Evolutionary conservation across 2,888 invertebrate species (phyloP).

Genomic region (Cephus pulcher): DNA sequence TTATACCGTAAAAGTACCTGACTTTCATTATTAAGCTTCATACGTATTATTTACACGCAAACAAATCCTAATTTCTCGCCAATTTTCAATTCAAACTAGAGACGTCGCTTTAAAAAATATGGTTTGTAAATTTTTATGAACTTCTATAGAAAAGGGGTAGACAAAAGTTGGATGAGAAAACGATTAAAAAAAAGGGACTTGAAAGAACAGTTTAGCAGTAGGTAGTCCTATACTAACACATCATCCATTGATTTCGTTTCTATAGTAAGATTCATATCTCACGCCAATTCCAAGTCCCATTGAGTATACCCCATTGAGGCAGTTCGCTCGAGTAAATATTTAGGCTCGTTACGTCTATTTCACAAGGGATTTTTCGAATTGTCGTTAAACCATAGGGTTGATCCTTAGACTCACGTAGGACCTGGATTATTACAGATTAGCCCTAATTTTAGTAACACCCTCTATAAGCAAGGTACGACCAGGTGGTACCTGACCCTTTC

Average conservation of each 20-base stretch:
- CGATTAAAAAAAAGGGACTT: not conserved
- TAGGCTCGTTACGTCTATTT: slow-evolving; percentile 39
- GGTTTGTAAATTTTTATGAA: not conserved
- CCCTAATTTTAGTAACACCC: not conserved
- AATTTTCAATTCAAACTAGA: not conserved
- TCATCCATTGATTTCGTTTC: not conserved
- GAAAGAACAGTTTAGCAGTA: not conserved
- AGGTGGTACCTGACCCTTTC: not conserved
- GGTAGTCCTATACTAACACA: not conserved
- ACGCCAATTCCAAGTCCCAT: slow-evolving; percentile 30
- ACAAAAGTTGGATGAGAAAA: not conserved
- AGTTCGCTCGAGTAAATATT: slow-evolving; percentile 52
- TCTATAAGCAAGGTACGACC: not conserved
- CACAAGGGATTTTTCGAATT: not conserved
- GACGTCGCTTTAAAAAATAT: not conserved
- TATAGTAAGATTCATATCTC: slow-evolving; percentile 43
- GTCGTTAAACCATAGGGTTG: not conserved
- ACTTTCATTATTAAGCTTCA: not conserved
- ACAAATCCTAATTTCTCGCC: not conserved
- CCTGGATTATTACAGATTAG: not conserved
- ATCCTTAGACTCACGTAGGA: not conserved
- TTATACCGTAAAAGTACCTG: not conserved
- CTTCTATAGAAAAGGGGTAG: not conserved
- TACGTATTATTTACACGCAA: not conserved
- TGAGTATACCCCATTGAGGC: slow-evolving; percentile 30